These are phyloP conservation scores for Diachasma alloeum DNA, from an alignment of 1,140 invertebrate species.

Conservation along the genomic window DNA sequence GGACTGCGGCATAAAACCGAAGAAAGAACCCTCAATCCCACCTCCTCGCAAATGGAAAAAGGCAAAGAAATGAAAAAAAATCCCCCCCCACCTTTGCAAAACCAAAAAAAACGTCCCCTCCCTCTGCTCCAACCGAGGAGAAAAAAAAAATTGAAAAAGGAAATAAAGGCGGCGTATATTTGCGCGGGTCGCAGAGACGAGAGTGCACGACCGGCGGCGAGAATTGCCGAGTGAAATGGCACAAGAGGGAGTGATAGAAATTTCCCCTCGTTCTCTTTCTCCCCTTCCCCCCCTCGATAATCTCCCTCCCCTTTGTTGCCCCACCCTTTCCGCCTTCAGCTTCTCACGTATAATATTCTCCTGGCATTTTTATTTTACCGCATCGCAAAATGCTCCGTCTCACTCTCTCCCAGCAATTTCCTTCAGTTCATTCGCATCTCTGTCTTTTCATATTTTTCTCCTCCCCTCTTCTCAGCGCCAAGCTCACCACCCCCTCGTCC, in stretches of 20 bases:
- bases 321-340: neutral
- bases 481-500: too few relatives aligned
- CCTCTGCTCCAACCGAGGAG: neutral
- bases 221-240: neutral
- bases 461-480: neutral
- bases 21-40: conserved; percentile 10
- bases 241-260: neutral
- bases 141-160: neutral
- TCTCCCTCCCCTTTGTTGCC: neutral
- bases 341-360: neutral
- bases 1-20: neutral
- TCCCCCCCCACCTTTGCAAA: neutral
- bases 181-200: conserved; percentile 13
- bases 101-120: conserved; percentile 11
- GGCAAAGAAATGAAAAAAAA: neutral
- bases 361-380: conserved; percentile 2
- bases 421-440: neutral
- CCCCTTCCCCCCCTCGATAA: neutral
- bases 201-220: neutral
- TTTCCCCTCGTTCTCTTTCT: neutral
- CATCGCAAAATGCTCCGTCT: conserved; percentile 7
- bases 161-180: conserved; percentile 8
- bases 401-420: neutral
- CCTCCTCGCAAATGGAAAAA: neutral
- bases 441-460: conserved; percentile 2